Conservation (phyloP, 2,113 vertebrate genomes). For the Dolichotis patagonum region DNA sequence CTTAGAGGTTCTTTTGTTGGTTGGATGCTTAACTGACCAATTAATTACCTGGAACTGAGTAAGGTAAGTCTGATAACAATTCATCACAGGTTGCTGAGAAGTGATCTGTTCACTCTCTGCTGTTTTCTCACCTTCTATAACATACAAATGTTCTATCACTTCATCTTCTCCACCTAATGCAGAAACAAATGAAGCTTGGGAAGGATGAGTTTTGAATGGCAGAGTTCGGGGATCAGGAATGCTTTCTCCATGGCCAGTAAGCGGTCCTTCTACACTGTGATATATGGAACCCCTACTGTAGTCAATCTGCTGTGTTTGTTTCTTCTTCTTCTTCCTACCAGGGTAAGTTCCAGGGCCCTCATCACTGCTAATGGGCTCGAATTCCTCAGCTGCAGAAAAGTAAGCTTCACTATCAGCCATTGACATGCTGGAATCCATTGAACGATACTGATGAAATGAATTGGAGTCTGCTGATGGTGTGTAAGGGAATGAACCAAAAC, state of each 20-base stretch:
- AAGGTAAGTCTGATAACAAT: constrained; percentile 96
- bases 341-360: constrained; percentile 98
- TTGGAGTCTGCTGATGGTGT: constrained; percentile 97
- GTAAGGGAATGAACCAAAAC: constrained; percentile 97
- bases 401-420: constrained; percentile 99
- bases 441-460: constrained; percentile 98
- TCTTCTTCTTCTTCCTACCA: constrained; percentile 95
- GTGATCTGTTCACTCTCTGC: constrained; percentile 90
- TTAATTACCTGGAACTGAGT: constrained; percentile 97
- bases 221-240: constrained; percentile 90
- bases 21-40: constrained; percentile 96
- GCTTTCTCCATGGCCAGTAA: constrained; percentile 90
- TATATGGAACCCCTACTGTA: constrained; percentile 96
- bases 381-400: constrained; percentile 97
- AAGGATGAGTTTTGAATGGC: constrained; percentile 93
- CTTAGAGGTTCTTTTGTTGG: constrained; percentile 98
- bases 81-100: constrained; percentile 95
- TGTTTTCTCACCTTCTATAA: constrained; percentile 91
- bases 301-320: constrained; percentile 92
- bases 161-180: constrained; percentile 96
- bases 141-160: constrained; percentile 85
- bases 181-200: constrained; percentile 97
- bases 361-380: constrained; percentile 97
- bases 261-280: constrained; percentile 97
- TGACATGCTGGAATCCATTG: constrained; percentile 97